Conservation (phyloP, 2,113 vertebrate species). For the Jacana jacana region DNA sequence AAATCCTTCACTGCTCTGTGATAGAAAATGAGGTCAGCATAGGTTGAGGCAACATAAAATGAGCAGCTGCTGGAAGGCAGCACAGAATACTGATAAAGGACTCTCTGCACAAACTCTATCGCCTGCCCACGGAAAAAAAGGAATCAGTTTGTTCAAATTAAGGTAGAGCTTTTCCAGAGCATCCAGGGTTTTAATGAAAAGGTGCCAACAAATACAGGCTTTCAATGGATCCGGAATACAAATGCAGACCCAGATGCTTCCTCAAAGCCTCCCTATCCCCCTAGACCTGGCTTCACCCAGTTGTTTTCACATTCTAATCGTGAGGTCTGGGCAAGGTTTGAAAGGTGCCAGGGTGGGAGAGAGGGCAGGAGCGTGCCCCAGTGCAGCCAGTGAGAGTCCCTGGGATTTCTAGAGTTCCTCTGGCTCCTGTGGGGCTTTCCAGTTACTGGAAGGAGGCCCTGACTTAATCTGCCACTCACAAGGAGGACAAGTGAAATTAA, state of each 20-base stretch:
- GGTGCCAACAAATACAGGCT: neutral
- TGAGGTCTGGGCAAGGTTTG: neutral
- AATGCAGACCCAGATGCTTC: neutral
- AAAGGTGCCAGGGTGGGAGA: neutral
- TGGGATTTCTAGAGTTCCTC: neutral
- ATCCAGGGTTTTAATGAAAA: constrained; percentile 26
- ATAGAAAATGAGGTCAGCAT: constrained; percentile 92
- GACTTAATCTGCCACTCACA: neutral
- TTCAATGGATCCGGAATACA: constrained; percentile 3
- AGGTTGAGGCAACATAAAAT: constrained; percentile 88
- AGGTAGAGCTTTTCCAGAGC: constrained; percentile 30
- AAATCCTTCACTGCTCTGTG: constrained; percentile 85
- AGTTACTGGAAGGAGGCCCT: neutral
- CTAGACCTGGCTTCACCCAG: accelerated
- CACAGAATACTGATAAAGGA: constrained; percentile 78
- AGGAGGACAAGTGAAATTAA: neutral
- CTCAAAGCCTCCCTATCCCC: neutral
- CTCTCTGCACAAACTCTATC: constrained; percentile 45
- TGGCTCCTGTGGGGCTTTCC: neutral
- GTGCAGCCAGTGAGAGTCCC: neutral
- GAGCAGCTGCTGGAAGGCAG: constrained; percentile 89
- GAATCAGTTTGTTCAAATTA: constrained; percentile 70
- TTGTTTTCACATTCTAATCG: neutral
- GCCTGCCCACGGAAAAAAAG: constrained; percentile 10
- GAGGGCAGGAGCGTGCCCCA: neutral